Evolutionary conservation across 1,140 invertebrate species (phyloP), one percentile per base, ranked within the genome.

Genomic region (Aphis gossypii): DNA sequence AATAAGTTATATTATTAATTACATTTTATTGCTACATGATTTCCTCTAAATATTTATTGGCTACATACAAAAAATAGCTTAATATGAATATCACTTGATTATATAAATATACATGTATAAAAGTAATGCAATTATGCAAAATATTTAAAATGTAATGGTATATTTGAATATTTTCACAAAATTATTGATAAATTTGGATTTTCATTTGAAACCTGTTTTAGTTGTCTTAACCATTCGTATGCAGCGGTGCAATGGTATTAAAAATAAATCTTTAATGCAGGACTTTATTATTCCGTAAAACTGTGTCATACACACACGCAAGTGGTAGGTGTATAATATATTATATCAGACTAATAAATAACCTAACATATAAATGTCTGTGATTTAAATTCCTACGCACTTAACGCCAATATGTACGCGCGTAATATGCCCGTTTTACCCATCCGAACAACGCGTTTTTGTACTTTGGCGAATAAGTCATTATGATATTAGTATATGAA

Each of bases 161-260:
- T 48, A 92, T 48, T 92, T 82, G 90, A 68, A 92, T 51, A 82
- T 82, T 92, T 82, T 68, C n/a, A 92, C 60, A n/a, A 51, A 92
- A 82, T 82, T 82, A 92, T 91, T 46, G 38, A 82, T 92, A 23
- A 60, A 82, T 76, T 92, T 23, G 25, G 44, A 82, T 92, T 82
- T 92, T 92, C 30, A 48, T 92, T 48, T 14, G 23, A 92, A 92
- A 92, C 90, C 90, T 48, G 90, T 92, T 92, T 92, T 60, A 30
- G 86, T 48, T 25, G 18, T 56, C 3, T 60, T 5, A 54, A n/a
- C n/a, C 6, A 89, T 89, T 89, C 48, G 30, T 86, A 21, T 23
- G 41, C 8, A 21, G 20, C 7, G 21, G 8, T 18, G 82, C 8
- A 44, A 44, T 84, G 8, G 23, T 84, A 48, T 88, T 35, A 35